Evolutionary conservation across 2,888 invertebrate species (phyloP), one percentile per base, ranked within the genome.

Genomic region (Clanis bilineata): DNA sequence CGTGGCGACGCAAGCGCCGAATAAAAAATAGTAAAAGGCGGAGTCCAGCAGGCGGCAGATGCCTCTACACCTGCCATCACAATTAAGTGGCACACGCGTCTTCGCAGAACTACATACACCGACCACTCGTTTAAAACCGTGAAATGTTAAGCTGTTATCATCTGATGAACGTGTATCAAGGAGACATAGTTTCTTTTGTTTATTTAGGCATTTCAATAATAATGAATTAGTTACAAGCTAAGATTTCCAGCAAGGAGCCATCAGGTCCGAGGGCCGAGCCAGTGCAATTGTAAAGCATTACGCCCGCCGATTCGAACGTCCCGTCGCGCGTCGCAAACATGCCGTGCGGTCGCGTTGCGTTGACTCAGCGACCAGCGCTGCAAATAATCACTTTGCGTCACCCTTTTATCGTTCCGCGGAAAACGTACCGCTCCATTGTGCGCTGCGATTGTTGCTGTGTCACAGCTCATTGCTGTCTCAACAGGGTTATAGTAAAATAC

Each of bases 341-440:
- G 66, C 68, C 63, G 63, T 57, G 65, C 68, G 62, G 63, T 64
- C 76, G 72, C 74, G 74, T 74, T 73, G 74, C 78, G 85, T 87
- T 90, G 91, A 91, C 79, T 91, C 90, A 90, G 88, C 85, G 86
- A 68, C 82, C 79, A 90, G 86, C 83, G 86, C 88, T 88, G 89
- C 88, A 87, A 91, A 90, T 91, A 90, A 90, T 90, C 85, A 86
- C 82, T 90, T 90, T 90, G 90, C 91, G 90, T 90, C 90, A 90
- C 83, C 89, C 81, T 76, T 88, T 88, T 90, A 90, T 90, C 88
- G 85, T 79, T 80, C 76, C 75, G 77, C 75, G 83, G 85, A 86
- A 86, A 87, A 87, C 82, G 81, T 83, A 82, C 79, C 83, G 76
- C 73, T 79, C 80, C 80, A 86, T 82, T 86, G 83, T 87, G 77